These are phyloP conservation scores for Syritta pipiens DNA, from an alignment of 2,888 invertebrate species.

Conservation along the genomic window DNA sequence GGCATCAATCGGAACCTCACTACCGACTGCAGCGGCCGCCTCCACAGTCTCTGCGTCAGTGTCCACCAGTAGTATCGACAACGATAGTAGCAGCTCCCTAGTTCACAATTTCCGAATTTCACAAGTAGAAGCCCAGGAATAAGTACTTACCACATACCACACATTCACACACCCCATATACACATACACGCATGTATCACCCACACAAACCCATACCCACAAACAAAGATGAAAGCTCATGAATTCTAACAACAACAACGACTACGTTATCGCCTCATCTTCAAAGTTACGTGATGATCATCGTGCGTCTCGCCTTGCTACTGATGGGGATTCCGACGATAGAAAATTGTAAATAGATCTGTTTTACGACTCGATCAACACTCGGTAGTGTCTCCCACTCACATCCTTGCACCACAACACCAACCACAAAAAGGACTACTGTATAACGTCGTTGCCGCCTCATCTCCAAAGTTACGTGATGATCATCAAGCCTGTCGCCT, in stretches of 20 bases:
- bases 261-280: conserved; percentile 58
- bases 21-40: conserved; percentile 62
- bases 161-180: background rate
- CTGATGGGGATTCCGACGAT: no score
- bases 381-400: no score
- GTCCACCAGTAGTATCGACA: conserved; percentile 71
- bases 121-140: conserved; percentile 71
- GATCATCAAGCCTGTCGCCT: no score
- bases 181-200: background rate
- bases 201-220: background rate
- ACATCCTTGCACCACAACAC: no score
- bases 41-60: conserved; percentile 37
- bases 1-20: conserved; percentile 58
- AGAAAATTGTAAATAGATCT: no score
- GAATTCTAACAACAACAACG: conserved; percentile 25
- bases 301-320: no score
- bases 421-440: no score
- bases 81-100: conserved; percentile 74
- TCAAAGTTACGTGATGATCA: no score
- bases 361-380: no score
- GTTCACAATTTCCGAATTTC: conserved; percentile 75
- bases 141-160: conserved; percentile 64
- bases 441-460: no score
- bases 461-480: conserved; percentile 30
- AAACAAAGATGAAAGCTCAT: conserved; percentile 36